Base-by-base conservation (phyloP, 2,797 vertebrate species). In the Sternarchorhynchus goeldii region DNA sequence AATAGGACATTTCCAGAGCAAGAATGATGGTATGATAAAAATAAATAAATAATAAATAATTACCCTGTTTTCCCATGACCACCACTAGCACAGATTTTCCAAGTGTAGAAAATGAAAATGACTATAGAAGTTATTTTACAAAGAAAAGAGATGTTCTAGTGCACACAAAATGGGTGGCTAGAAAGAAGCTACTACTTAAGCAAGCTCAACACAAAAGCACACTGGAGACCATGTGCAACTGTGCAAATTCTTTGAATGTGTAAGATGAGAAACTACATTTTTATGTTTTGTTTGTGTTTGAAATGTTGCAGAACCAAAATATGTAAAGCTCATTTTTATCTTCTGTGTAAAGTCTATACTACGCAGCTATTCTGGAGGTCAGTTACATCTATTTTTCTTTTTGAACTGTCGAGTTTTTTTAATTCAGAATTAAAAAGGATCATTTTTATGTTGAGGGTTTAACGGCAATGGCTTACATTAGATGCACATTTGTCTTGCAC, bases 61-160 rank as follows among this genome's bases (percentile, higher is more conserved):
- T 31, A 69, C 45, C 66, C 45, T 25, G 16, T 21, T 69, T 41
- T 67, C 65, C 20, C 18, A 3, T 20, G 29, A 4, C 21, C 67
- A 56, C 3, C 3, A 10, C 21, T 29, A 55, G 25, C 16, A 63
- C 75, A 18, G 60, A 70, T 0, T 39, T 59, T 63, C 25, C 79
- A 83, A 85, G 84, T 83, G 81, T 82, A 70, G 82, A 85, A 87
- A 83, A 67, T 83, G 45, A 85, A 73, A 83, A 73, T 76, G 70
- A 85, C 75, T 84, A 81, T 80, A 81, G 75, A 82, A 74, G 70
- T 77, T 79, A 12, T 50, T 50, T 50, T 12, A 69, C 64, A 21
- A 7, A 12, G 41, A 55, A 29, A 34, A 68, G 41, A 56, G 57
- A 77, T 21, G 64, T 36, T 41, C 20, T 16, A 69, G n/a, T 53